phyloP scores from a whole-genome alignment of 2,797 vertebrate species.

The Synaphobranchus kaupii region DNA sequence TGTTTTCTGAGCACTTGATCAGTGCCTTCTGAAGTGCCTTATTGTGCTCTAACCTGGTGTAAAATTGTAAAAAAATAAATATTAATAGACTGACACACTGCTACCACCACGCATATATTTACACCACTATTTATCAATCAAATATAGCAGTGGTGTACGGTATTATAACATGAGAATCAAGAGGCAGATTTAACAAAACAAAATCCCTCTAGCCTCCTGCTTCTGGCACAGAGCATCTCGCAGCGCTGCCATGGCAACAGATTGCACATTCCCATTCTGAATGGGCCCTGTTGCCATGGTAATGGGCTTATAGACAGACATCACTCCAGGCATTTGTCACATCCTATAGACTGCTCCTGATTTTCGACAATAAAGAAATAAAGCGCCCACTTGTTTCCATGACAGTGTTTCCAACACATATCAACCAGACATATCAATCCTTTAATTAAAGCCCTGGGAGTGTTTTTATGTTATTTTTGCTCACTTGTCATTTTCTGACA shows the following conservation, averaged over 20 bases:
- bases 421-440: neutral
- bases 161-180: neutral
- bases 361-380: neutral
- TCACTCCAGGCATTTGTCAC: conserved; percentile 49
- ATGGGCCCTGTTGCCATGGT: conserved; percentile 74
- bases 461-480: neutral
- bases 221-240: conserved; percentile 60
- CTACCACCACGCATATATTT: neutral
- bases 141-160: conserved; percentile 4
- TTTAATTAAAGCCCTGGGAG: neutral
- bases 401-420: neutral
- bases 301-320: conserved; percentile 61
- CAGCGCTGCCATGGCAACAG: conserved; percentile 79
- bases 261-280: conserved; percentile 63
- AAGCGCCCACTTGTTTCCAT: neutral
- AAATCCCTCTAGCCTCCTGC: conserved; percentile 37
- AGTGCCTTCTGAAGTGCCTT: neutral
- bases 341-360: conserved; percentile 31
- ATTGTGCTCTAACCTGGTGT: conserved; percentile 3
- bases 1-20: neutral
- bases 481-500: neutral
- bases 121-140: neutral
- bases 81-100: neutral
- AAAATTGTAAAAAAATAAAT: neutral
- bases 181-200: neutral